Conservation (phyloP, 2,797 vertebrate genomes). For the Anabas testudineus region DNA sequence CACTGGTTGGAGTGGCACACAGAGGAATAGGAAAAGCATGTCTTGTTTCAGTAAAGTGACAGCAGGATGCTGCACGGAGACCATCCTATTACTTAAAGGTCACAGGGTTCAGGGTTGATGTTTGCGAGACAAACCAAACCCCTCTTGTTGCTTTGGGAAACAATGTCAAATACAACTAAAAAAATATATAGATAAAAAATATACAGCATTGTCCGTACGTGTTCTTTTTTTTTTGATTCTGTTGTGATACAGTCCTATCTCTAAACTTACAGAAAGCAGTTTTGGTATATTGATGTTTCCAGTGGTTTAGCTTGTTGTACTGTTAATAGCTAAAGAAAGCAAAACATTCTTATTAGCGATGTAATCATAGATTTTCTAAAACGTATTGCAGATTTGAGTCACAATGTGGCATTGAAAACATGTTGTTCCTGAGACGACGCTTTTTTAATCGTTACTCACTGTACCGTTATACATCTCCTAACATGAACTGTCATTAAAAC, state of each 20-base stretch:
- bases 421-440: no score
- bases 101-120: conserved; percentile 1
- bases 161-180: not conserved
- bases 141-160: not conserved
- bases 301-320: not conserved
- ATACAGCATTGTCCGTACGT: not conserved
- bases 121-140: conserved; percentile 5
- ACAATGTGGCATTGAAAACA: no score
- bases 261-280: conserved; percentile 10
- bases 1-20: conserved; percentile 15
- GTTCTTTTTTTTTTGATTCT: no score
- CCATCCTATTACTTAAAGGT: conserved; percentile 9
- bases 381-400: no score
- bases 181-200: not conserved
- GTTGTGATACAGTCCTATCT: not conserved
- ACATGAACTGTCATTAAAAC: no score
- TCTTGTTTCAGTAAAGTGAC: conserved; percentile 15
- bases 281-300: conserved; percentile 35
- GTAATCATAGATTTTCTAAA: not conserved
- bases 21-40: conserved; percentile 17
- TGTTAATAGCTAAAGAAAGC: not conserved
- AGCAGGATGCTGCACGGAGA: conserved; percentile 8
- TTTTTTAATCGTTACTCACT: no score
- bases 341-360: conserved; percentile 6
- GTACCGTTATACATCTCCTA: no score